Percentiles rank a stretch among this genome's conserved stretches.
Conservation (phyloP, 1,140 invertebrate species). For the Oreohelix idahoensis region DNA sequence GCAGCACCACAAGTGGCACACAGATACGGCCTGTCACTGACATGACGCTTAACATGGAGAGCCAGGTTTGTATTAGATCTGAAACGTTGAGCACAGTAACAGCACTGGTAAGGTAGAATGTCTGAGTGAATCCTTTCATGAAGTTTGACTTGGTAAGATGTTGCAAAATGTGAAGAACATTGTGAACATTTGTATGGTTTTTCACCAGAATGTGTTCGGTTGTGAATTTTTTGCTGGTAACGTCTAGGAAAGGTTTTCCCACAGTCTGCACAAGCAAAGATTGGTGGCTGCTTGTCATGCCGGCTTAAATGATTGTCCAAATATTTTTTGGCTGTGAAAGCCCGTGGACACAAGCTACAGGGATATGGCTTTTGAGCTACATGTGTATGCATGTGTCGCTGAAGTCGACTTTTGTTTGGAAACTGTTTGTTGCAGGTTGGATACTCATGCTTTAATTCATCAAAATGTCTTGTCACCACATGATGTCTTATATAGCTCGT, state of each 20-base stretch:
- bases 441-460: background rate
- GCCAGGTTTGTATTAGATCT: background rate
- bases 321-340: background rate
- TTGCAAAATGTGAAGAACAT: background rate
- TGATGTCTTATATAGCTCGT: background rate
- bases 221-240: background rate
- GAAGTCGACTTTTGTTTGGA: background rate
- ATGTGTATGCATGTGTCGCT: background rate
- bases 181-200: slow-evolving; percentile 10
- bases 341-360: background rate
- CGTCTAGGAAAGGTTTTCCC: background rate
- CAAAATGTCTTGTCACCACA: background rate
- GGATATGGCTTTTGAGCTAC: background rate
- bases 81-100: background rate
- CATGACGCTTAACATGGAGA: background rate
- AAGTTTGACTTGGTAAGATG: background rate
- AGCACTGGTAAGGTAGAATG: background rate
- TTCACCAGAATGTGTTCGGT: background rate
- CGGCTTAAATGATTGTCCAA: background rate
- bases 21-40: background rate
- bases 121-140: background rate
- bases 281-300: background rate
- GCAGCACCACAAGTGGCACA: background rate
- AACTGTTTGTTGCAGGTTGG: background rate
- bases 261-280: background rate